Evolutionary conservation across 1,140 invertebrate genomes (phyloP).

Genomic region (Dysdera silvatica): DNA sequence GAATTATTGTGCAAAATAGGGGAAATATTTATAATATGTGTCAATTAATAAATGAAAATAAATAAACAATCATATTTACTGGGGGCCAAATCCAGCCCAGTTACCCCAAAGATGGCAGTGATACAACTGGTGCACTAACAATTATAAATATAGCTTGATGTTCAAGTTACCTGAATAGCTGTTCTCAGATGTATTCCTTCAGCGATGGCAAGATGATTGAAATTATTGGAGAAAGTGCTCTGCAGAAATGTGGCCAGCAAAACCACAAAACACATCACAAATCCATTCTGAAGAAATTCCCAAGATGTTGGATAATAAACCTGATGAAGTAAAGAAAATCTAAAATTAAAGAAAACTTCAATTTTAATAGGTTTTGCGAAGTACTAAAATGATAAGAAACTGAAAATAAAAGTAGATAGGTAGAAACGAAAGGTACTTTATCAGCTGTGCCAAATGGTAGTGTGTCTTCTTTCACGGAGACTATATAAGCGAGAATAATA

Average conservation of each 20-base stretch:
- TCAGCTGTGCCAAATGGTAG: conserved; percentile 18
- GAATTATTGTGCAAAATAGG: too few species aligned
- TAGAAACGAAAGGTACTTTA: conserved; percentile 4
- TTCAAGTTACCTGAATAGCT: conserved; percentile 56
- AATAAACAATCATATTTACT: too few species aligned
- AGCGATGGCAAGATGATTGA: conserved; percentile 69
- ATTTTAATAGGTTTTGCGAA: too few species aligned
- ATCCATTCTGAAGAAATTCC: conserved; percentile 66
- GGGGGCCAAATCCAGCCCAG: too few species aligned
- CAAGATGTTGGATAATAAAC: conserved; percentile 26
- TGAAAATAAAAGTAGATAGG: too few species aligned
- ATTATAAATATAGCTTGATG: not conserved
- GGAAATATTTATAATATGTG: too few species aligned
- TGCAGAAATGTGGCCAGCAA: conserved; percentile 64
- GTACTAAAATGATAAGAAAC: too few species aligned
- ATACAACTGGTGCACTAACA: too few species aligned
- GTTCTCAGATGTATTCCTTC: conserved; percentile 70
- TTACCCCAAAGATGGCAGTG: too few species aligned
- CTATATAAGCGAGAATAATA: conserved; percentile 61
- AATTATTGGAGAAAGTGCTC: conserved; percentile 72
- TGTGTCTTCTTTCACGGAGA: conserved; percentile 24
- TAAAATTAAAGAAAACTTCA: not conserved
- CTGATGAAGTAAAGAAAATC: conserved; percentile 1
- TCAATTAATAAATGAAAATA: too few species aligned
- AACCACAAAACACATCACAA: conserved; percentile 62